Evolutionary conservation across 2,888 invertebrate species (phyloP).

Genomic region (Nymphalis polychloros): DNA sequence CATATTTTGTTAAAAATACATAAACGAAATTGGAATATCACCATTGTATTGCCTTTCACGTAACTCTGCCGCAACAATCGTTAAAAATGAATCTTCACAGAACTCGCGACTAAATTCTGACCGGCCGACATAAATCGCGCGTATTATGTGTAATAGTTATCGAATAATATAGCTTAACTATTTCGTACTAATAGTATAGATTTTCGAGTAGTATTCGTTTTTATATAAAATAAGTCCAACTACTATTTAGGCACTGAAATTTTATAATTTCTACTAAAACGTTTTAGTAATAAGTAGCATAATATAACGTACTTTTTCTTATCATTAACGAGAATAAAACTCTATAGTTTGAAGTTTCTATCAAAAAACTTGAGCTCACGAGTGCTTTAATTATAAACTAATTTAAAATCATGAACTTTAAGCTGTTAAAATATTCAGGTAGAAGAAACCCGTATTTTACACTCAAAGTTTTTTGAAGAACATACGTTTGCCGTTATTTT

Average conservation of each 20-base stretch:
- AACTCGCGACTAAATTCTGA: too few relatives aligned
- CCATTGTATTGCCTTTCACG: too few relatives aligned
- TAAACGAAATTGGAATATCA: too few relatives aligned
- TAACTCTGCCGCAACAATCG: too few relatives aligned
- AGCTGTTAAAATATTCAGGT: not conserved
- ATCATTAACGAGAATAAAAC: not conserved
- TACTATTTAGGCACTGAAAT: constrained; percentile 5
- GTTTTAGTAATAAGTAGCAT: not conserved
- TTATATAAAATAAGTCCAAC: not conserved
- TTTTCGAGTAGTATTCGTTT: constrained; percentile 5
- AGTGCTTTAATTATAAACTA: not conserved
- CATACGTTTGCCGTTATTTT: not conserved
- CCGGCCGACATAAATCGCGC: not conserved
- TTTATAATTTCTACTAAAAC: not conserved
- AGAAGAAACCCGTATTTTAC: not conserved
- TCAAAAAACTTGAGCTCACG: not conserved
- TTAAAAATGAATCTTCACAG: too few relatives aligned
- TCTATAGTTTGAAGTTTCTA: not conserved
- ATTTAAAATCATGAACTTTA: not conserved
- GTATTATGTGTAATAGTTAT: not conserved
- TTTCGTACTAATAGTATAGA: not conserved
- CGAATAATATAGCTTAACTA: not conserved
- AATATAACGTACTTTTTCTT: not conserved
- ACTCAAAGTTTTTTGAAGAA: constrained; percentile 13
- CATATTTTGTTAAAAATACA: too few relatives aligned